Evolutionary conservation across 2,113 vertebrate species (phyloP).

Genomic region (Pituophis catenifer): DNA sequence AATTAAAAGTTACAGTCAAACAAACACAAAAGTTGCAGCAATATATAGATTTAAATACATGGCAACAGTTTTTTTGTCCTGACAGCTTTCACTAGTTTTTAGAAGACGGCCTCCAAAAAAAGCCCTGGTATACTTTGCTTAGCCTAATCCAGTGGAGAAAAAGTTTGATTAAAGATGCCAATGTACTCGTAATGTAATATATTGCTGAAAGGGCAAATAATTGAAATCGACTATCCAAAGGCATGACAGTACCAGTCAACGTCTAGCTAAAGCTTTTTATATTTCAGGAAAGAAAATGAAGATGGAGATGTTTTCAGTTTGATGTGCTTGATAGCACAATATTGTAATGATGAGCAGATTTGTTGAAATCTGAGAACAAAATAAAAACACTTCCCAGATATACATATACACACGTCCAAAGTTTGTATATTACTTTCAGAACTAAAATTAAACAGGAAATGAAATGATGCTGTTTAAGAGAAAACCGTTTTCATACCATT

Average conservation of each 20-base stretch:
- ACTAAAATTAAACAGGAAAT: background rate
- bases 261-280: background rate
- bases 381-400: background rate
- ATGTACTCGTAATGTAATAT: background rate
- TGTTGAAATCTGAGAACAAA: background rate
- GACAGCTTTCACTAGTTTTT: background rate
- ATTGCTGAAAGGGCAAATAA: background rate
- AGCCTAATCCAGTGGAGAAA: background rate
- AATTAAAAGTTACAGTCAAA: too few species aligned
- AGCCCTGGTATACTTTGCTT: background rate
- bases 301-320: background rate
- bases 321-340: background rate
- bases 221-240: background rate
- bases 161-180: background rate
- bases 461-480: background rate
- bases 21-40: too few species aligned
- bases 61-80: background rate
- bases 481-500: background rate
- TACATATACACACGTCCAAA: background rate
- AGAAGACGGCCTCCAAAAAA: background rate
- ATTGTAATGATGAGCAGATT: background rate
- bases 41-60: background rate
- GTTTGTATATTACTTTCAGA: conserved; percentile 18
- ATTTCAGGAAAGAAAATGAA: background rate
- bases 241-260: background rate